Evolutionary conservation across 2,797 vertebrate genomes (phyloP), one percentile per base, ranked within the genome.

Genomic region (Taenioides sp.): DNA sequence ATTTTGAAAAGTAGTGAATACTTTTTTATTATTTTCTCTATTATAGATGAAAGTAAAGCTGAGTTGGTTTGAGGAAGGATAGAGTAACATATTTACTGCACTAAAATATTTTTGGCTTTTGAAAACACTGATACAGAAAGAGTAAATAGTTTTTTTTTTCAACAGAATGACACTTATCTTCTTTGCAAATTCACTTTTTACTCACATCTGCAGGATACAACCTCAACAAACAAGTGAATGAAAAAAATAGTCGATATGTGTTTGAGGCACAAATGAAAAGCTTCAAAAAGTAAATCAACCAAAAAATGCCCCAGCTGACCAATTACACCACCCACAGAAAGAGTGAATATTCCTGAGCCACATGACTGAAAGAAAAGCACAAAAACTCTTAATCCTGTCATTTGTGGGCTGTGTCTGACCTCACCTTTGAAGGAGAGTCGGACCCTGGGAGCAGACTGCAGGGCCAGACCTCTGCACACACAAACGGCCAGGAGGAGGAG

Each of bases 341-440:
- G 18, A 28, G 17, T 27, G 17, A 28, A 58, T 60, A 18, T 60
- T 31, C 17, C 25, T 18, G 27, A 17, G 58, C 17, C 27, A 20
- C 58, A 58, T 20, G 58, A 28, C 27, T 31, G 27, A 60, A 28
- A 60, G 31, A 16, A 60, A 60, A 60, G 31, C 2, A 28, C 31
- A 34, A 62, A 31, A 18, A 37, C 17, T 34, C 27, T 62, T 62
- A 34, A 20, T 37, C 60, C 60, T 37, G 60, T 62, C 28, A 62
- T 62, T 37, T 62, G 60, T 37, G 60, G 60, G 18, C 28, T 20
- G 60, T 1, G 60, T n/a, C 75, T 70, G 63, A 31, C 54, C 91
- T 92, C 90, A 94, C 93, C 94, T 94, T 94, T 94, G 87, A 93
- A 94, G 76, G 92, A 88, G 85, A 94, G 91, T 77, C 88, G 92